phyloP scores from a whole-genome alignment of 2,113 vertebrate species.

The Rhinichthys klamathensis region DNA sequence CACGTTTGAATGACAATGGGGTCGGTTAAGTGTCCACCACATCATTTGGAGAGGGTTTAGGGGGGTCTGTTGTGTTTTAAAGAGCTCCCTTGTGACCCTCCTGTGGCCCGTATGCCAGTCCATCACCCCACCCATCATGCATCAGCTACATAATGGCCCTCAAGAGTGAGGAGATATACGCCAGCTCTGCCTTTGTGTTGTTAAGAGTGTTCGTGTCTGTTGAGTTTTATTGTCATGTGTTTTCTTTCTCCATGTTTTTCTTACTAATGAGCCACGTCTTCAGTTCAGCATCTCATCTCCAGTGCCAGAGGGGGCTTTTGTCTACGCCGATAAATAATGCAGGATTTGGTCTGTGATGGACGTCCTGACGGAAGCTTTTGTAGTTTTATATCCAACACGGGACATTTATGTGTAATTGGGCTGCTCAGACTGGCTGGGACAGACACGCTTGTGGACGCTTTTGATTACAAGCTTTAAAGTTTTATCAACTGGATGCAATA shows the following conservation, averaged over 20 bases:
- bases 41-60: conserved; percentile 51
- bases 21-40: conserved; percentile 62
- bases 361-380: conserved; percentile 2
- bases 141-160: conserved; percentile 61
- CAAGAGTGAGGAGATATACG: conserved; percentile 59
- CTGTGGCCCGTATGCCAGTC: background rate
- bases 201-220: conserved; percentile 56
- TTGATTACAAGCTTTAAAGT: background rate
- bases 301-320: conserved; percentile 66
- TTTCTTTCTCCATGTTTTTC: conserved; percentile 59
- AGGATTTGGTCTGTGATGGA: conserved; percentile 57
- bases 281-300: conserved; percentile 60
- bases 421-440: conserved; percentile 15
- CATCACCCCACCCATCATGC: conserved; percentile 49
- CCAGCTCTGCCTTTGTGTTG: conserved; percentile 52
- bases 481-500: background rate
- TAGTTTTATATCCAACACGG: conserved; percentile 53
- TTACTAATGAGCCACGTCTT: conserved; percentile 67
- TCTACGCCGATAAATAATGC: conserved; percentile 72
- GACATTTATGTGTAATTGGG: background rate
- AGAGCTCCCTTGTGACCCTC: conserved; percentile 66
- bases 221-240: conserved; percentile 66
- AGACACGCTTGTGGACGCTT: background rate
- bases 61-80: conserved; percentile 58
- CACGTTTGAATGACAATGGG: conserved; percentile 74